These are phyloP conservation scores for Ametastegia equiseti DNA, from an alignment of 2,888 invertebrate genomes.

Conservation along the genomic window DNA sequence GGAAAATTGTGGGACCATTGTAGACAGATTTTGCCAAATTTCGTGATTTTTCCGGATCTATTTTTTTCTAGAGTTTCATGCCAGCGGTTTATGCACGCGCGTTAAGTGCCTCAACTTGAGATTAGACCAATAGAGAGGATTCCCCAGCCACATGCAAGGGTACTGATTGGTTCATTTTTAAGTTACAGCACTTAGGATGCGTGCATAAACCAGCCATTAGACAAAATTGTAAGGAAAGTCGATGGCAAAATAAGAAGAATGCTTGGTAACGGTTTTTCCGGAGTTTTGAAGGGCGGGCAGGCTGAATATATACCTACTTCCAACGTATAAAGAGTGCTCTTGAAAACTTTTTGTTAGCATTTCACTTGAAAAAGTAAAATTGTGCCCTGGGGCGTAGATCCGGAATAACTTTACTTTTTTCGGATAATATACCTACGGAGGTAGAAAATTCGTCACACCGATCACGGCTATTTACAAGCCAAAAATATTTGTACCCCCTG, in stretches of 20 bases:
- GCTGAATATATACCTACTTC: neutral
- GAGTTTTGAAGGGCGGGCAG: neutral
- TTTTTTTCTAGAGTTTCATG: no score
- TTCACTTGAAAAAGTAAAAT: conserved; percentile 16
- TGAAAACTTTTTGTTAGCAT: neutral
- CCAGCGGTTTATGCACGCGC: no score
- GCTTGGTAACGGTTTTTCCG: neutral
- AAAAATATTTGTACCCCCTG: neutral
- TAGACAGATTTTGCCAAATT: no score
- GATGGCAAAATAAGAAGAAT: neutral
- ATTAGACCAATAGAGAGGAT: no score
- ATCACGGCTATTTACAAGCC: neutral
- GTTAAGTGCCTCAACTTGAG: no score
- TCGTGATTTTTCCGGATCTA: no score
- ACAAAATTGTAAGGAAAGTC: neutral
- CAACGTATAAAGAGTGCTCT: neutral
- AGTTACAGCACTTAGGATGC: no score
- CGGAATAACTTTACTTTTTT: neutral
- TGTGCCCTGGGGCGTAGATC: neutral
- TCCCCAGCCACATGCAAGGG: no score
- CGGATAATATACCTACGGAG: no score
- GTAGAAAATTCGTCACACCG: neutral
- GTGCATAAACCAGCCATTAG: no score
- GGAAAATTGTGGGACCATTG: no score
- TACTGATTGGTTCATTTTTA: no score